phyloP scores from a whole-genome alignment of 2,113 vertebrate genomes.

The Syrrhaptes paradoxus region DNA sequence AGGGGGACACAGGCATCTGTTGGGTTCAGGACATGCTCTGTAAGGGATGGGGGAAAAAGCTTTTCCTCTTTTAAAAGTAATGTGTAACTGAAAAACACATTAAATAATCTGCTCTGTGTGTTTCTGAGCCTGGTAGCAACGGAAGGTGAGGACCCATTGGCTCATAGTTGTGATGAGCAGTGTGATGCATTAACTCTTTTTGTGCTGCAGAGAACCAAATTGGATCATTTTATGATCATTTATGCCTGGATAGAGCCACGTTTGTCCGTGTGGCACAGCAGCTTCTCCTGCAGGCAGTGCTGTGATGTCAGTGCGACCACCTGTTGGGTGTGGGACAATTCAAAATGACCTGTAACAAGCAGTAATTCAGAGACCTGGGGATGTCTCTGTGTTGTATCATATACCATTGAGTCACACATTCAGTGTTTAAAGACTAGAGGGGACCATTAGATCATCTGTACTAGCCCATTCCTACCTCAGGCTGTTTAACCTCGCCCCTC shows the following conservation, averaged over 20 bases:
- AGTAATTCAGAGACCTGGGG: not conserved
- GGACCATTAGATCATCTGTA: not conserved
- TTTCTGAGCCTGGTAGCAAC: not conserved
- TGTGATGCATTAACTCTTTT: not conserved
- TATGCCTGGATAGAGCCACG: not conserved
- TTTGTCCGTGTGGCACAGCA: not conserved
- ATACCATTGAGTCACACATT: not conserved
- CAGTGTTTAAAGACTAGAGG: not conserved
- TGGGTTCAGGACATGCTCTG: not conserved
- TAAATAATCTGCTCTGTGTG: not conserved
- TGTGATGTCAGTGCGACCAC: not conserved
- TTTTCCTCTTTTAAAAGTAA: not conserved
- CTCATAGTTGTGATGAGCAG: fast-evolving
- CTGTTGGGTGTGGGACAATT: not conserved
- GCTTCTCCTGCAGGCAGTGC: not conserved
- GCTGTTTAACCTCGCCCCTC: not conserved
- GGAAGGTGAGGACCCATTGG: not conserved
- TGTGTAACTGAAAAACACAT: not conserved
- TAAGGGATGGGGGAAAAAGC: not conserved
- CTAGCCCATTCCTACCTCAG: not conserved
- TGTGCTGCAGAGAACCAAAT: not conserved
- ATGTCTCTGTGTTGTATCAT: not conserved
- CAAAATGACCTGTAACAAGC: not conserved
- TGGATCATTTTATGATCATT: not conserved
- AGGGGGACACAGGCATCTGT: too few relatives aligned